Evolutionary conservation across 2,888 invertebrate species (phyloP), one percentile per base, ranked within the genome.

Genomic region (Elmis aenea): DNA sequence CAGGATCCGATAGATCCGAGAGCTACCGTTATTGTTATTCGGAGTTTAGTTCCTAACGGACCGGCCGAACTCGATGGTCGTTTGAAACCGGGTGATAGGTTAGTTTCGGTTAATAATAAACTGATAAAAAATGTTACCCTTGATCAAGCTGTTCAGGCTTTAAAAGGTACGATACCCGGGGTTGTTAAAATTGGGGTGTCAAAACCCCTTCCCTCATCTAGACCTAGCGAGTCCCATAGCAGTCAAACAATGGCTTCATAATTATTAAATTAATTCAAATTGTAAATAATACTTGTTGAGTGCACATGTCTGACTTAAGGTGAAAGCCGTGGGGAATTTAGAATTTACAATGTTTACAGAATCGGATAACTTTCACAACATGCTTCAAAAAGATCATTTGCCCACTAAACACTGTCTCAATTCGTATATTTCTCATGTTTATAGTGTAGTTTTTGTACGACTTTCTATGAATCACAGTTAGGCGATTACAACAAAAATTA

Each of bases 1-100:
- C 93, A 93, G 79, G 97, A 99, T 72, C 97, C 97, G 22, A 75
- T 94, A 61, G 95, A 97, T 72, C 82, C 92, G 36, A 84, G 85
- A 58, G 90, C 93, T 58, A 94, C 94, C 51, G 94, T 96, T 52
- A 96, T 96, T 69, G 95, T 96, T 47, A 50, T 55, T 10, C 39
- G 52, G 56, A 95, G 95, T 62, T 76, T 99, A 50, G 97, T 99
- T 35, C 96, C 97, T 16, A 94, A 95, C 38, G 99, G 99, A 18
- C 88, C 92, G n/a, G 99, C 99, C 9, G 93, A 95, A 70, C 80
- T 84, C 50, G 92, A 93, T 62, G 95, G 95, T 22, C 81, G 90
- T 40, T 81, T 99, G 46, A 89, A 92, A 51, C 97, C 97, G 0
- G 99, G 99, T 13, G 55, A 97, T 69, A 76, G 97, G 49, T 77